Evolutionary conservation across 2,888 invertebrate species (phyloP).

Genomic region (Hymenopus coronatus): DNA sequence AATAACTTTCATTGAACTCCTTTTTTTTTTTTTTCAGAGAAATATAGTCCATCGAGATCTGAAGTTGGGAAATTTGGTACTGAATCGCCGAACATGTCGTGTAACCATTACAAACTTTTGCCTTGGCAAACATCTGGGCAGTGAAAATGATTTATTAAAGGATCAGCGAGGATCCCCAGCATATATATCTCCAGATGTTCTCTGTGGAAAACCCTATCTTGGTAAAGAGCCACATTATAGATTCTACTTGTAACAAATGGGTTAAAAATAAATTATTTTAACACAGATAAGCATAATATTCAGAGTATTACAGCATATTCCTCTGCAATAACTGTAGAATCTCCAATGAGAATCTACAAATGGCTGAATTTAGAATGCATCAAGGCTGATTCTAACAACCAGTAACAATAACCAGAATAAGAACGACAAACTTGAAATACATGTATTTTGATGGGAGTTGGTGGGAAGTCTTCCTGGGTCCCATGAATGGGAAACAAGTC

Average conservation of each 20-base stretch:
- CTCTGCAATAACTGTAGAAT: too few relatives aligned
- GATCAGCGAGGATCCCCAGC: constrained; percentile 79
- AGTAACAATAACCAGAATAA: too few relatives aligned
- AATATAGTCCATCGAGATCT: constrained; percentile 77
- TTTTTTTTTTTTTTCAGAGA: constrained; percentile 51
- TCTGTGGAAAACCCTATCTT: constrained; percentile 71
- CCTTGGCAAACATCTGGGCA: constrained; percentile 70
- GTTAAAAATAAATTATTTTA: background rate
- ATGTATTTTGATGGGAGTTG: too few relatives aligned
- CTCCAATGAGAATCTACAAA: too few relatives aligned
- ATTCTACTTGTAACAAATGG: background rate
- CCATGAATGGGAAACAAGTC: too few relatives aligned
- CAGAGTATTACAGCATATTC: too few relatives aligned
- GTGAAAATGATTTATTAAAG: constrained; percentile 66
- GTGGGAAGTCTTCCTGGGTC: too few relatives aligned
- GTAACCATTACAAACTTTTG: constrained; percentile 75
- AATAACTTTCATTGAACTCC: too few relatives aligned
- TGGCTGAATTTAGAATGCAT: too few relatives aligned
- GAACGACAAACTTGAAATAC: too few relatives aligned
- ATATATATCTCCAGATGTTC: constrained; percentile 76
- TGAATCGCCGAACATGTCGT: constrained; percentile 61
- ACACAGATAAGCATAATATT: too few relatives aligned
- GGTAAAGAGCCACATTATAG: constrained; percentile 45
- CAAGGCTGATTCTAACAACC: too few relatives aligned
- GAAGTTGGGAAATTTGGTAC: constrained; percentile 72